Percentiles rank a stretch among this genome's conserved stretches.
Evolutionary conservation across 2,888 invertebrate species (phyloP).

Genomic region (Autographa gamma): DNA sequence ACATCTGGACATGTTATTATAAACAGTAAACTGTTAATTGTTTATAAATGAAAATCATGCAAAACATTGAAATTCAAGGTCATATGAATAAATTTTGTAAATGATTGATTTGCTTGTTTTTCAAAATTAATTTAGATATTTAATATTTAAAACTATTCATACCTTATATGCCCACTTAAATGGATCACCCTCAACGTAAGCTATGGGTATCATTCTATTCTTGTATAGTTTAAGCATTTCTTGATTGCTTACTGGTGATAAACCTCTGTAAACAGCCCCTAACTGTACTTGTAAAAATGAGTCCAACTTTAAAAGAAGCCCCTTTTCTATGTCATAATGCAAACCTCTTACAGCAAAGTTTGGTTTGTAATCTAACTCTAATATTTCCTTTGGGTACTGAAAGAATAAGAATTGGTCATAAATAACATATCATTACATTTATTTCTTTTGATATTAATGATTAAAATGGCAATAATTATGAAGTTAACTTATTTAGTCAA

Average conservation of each 20-base stretch:
- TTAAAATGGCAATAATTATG: too few relatives aligned
- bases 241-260: constrained; percentile 93
- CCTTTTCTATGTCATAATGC: constrained; percentile 99
- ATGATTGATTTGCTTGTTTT: too few relatives aligned
- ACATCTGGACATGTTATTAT: constrained; percentile 14
- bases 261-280: constrained; percentile 97
- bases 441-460: too few relatives aligned
- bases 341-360: constrained; percentile 98
- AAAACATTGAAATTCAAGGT: too few relatives aligned
- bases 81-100: neutral
- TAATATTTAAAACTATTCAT: constrained; percentile 62
- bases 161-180: constrained; percentile 90
- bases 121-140: neutral
- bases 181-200: constrained; percentile 95
- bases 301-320: constrained; percentile 97
- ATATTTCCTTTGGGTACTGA: constrained; percentile 96
- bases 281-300: constrained; percentile 99
- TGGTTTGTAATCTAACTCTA: constrained; percentile 95
- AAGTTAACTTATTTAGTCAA: too few relatives aligned
- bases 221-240: constrained; percentile 96
- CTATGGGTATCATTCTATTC: constrained; percentile 95
- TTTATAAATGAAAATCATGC: too few relatives aligned
- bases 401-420: constrained; percentile 53
- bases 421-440: neutral
- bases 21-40: constrained; percentile 11